A percentile compares a stretch with the other conserved stretches of the same genome.
Evolutionary conservation across 1,140 invertebrate genomes (phyloP).

Genomic region (Thaumetopoea pityocampa): DNA sequence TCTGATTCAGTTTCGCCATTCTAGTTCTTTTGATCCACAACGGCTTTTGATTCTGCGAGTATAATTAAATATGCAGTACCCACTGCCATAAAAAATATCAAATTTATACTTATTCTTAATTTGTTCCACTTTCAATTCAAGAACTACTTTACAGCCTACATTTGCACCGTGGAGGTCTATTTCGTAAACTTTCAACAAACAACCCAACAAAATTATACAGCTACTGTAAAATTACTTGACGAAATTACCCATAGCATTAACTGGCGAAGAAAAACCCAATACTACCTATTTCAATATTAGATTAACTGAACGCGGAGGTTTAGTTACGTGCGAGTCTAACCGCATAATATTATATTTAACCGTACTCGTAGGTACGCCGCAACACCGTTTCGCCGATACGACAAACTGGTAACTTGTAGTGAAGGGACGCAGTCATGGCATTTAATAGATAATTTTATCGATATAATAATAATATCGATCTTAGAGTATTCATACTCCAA

Average conservation of each 20-base stretch:
- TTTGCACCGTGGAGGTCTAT: too few relatives aligned
- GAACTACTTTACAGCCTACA: too few relatives aligned
- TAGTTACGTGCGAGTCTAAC: constrained; percentile 45
- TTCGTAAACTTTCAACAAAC: not conserved
- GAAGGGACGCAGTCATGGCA: constrained; percentile 23
- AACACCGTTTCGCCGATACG: constrained; percentile 54
- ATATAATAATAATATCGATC: too few relatives aligned
- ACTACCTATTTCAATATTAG: constrained; percentile 63
- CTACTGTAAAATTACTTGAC: constrained; percentile 16
- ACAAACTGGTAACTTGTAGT: constrained; percentile 46
- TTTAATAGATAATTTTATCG: constrained; percentile 2
- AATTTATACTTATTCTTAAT: too few relatives aligned
- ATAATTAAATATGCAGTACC: too few relatives aligned
- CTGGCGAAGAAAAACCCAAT: constrained; percentile 2
- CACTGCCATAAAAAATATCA: too few relatives aligned
- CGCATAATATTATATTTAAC: constrained; percentile 66
- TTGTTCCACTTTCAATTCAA: too few relatives aligned
- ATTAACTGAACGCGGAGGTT: constrained; percentile 48
- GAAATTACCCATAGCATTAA: not conserved
- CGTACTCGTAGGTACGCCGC: constrained; percentile 41
- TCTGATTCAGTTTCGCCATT: too few relatives aligned
- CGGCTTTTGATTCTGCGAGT: too few relatives aligned
- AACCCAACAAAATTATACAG: not conserved
- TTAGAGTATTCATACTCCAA: too few relatives aligned
- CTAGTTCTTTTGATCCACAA: too few relatives aligned